These are phyloP conservation scores for Clarias pachynema DNA, from an alignment of 2,797 vertebrate species.

Conservation along the genomic window DNA sequence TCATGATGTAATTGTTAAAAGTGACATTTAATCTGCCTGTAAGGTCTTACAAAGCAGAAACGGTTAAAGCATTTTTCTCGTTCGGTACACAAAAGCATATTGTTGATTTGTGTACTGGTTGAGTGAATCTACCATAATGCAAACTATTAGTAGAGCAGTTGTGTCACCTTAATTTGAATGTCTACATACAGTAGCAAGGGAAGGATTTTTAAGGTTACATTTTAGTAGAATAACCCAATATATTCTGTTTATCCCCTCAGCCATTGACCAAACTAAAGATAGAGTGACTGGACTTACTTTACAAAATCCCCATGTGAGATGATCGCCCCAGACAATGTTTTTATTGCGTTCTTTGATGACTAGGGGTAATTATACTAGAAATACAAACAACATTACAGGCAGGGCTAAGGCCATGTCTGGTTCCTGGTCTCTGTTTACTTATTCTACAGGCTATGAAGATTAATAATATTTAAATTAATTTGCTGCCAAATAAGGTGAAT, in stretches of 20 bases:
- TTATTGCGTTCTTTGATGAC: constrained; percentile 51
- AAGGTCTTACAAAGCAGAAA: not conserved
- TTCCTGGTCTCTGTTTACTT: constrained; percentile 54
- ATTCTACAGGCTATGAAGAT: constrained; percentile 37
- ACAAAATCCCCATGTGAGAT: constrained; percentile 46
- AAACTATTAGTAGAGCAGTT: not conserved
- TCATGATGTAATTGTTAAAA: not conserved
- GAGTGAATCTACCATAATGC: not conserved
- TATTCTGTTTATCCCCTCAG: not conserved
- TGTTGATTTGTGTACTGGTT: not conserved
- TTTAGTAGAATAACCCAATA: not conserved
- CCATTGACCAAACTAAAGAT: not conserved
- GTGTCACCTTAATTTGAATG: not conserved
- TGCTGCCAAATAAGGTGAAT: constrained; percentile 34
- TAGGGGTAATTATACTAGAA: constrained; percentile 14
- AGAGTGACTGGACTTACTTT: not conserved
- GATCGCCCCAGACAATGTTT: constrained; percentile 52
- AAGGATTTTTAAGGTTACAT: not conserved
- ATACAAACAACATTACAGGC: constrained; percentile 38
- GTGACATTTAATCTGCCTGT: constrained; percentile 2
- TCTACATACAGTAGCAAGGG: not conserved
- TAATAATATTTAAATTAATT: constrained; percentile 38
- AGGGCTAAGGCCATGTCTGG: constrained; percentile 46
- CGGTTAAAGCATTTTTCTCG: not conserved
- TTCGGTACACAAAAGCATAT: not conserved